Percentiles rank a stretch among this genome's conserved stretches.
These are phyloP conservation scores for Penaeus vannamei DNA, from an alignment of 1,140 invertebrate genomes.

Conservation along the genomic window DNA sequence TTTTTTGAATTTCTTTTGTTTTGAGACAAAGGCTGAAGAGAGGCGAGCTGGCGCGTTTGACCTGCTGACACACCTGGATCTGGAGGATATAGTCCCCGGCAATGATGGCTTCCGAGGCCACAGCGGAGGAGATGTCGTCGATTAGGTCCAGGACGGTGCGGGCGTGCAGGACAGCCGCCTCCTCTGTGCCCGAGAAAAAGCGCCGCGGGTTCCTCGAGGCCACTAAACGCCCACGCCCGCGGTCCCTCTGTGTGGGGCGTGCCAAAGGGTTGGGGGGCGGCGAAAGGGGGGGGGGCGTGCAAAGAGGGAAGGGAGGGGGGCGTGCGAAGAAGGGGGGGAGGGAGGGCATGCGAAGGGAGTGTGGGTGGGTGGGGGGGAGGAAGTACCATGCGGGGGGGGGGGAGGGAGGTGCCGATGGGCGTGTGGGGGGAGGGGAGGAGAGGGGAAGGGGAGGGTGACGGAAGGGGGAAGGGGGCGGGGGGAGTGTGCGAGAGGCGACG, in stretches of 20 bases:
- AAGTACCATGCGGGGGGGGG: too few relatives aligned
- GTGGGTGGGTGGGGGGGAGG: too few relatives aligned
- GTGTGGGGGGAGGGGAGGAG: too few relatives aligned
- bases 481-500: not conserved
- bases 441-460: not conserved
- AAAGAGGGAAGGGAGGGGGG: too few relatives aligned
- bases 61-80: conserved; percentile 65
- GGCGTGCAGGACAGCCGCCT: conserved; percentile 58
- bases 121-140: conserved; percentile 52
- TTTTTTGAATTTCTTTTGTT: too few relatives aligned
- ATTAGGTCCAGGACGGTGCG: conserved; percentile 59
- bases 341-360: too few relatives aligned
- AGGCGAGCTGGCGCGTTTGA: conserved; percentile 46
- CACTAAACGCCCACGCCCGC: conserved; percentile 45
- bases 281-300: not conserved
- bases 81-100: conserved; percentile 60
- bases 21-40: not conserved
- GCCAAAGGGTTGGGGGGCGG: not conserved
- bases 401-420: too few relatives aligned
- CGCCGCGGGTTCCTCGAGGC: conserved; percentile 44
- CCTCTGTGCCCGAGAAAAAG: conserved; percentile 56
- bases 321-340: too few relatives aligned
- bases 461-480: not conserved
- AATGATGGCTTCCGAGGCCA: conserved; percentile 43
- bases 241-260: conserved; percentile 54